phyloP scores from a whole-genome alignment of 2,888 invertebrate species.

The Phyllotreta cruciferae region DNA sequence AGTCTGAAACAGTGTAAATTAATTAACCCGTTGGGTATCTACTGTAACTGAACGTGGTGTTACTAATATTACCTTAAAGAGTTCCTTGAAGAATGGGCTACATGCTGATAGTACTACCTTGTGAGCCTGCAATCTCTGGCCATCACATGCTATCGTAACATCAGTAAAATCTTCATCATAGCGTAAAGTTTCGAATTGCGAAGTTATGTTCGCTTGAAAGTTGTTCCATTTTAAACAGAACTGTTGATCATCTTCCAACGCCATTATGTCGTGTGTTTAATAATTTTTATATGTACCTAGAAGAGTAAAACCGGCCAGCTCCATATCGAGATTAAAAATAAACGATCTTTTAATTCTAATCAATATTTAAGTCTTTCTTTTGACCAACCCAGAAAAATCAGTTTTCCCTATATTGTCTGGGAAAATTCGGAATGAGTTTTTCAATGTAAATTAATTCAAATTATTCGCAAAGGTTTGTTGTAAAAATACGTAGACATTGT shows the following conservation, averaged over 20 bases:
- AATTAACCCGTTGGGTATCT: neutral
- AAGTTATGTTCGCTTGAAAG: conserved; percentile 86
- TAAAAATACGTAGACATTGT: too few species aligned
- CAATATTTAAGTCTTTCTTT: conserved; percentile 57
- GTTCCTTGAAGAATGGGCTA: conserved; percentile 87
- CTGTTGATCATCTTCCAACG: conserved; percentile 76
- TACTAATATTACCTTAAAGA: conserved; percentile 74
- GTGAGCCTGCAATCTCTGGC: conserved; percentile 82
- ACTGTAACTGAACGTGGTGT: neutral
- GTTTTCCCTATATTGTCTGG: conserved; percentile 51
- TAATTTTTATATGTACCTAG: conserved; percentile 43
- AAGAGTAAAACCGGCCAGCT: conserved; percentile 42
- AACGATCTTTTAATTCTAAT: conserved; percentile 58
- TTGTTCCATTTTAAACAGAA: conserved; percentile 91
- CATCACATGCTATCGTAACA: conserved; percentile 87
- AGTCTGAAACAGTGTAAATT: conserved; percentile 66
- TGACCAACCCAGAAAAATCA: conserved; percentile 60
- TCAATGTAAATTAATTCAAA: too few species aligned
- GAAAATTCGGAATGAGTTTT: conserved; percentile 33
- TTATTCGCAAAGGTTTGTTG: too few species aligned
- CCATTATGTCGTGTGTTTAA: conserved; percentile 45
- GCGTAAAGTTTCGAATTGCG: conserved; percentile 83
- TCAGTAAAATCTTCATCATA: conserved; percentile 89
- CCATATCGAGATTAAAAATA: conserved; percentile 56
- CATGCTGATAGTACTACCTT: conserved; percentile 86